Evolutionary conservation across 37 sponge, comb jelly and placozoan genomes (phyloP), one percentile per base, ranked within the genome.

Genomic region (Petrosia ficiformis): DNA sequence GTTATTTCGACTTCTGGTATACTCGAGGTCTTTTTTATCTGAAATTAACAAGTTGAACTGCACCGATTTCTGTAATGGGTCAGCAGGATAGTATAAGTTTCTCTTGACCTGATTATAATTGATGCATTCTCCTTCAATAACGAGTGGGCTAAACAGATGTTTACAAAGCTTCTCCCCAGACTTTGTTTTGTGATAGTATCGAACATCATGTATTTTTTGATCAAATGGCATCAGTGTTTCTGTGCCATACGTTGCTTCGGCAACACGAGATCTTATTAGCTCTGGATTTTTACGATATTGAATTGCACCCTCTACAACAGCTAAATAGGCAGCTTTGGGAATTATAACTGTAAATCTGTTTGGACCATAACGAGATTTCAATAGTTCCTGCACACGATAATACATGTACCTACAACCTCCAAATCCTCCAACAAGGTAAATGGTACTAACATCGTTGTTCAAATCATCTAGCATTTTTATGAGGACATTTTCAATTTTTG

Each of bases 361-460:
- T 30, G 65, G 14, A 19, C 10, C 30, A 59, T 59, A 31, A 2
- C 2, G 24, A 67, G 4, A 36, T 35, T 5, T 68, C 16, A 59
- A 34, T 0, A 3, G 4, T 14, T 42, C 42, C 2, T 39, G 14
- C 0, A 78, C 10, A 33, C 36, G 4, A 4, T 69, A 25, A n/a
- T 57, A 19, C 4, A 78, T 36, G 37, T 78, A 78, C 4, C 3
- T 0, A 33, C 70, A 78, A 57, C 79, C 79, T 22, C 79, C 79
- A 78, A 78, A 78, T 2, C 79, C 79, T 31, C 79, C 79, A 28
- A 78, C 70, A 3, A 68, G 37, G 26, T 43, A 78, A 19, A 78
- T 28, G 0, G 70, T 69, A 4, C 68, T 37, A 31, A 68, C 38
- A 11, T 4, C 70, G 35, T 57, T 29, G 0, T 44, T 42, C 11